A percentile compares a stretch with the other conserved stretches of the same genome.
phyloP scores from a whole-genome alignment of 2,113 vertebrate species.

The Mugil cephalus region DNA sequence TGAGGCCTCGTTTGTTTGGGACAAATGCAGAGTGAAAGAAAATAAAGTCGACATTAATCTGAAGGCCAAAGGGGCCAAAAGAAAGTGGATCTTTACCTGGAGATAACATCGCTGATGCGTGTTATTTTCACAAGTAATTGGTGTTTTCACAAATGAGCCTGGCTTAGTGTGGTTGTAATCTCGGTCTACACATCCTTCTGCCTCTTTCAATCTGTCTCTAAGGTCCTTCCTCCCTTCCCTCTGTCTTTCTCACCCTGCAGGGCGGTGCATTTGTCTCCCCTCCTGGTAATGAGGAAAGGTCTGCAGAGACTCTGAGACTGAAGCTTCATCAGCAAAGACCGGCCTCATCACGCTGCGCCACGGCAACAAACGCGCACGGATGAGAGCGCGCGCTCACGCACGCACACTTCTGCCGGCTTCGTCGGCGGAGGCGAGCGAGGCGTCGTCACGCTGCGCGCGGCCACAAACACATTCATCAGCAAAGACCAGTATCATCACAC shows the following conservation, averaged over 20 bases:
- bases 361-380: conserved; percentile 34
- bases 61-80: background rate
- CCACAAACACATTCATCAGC: conserved; percentile 55
- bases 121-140: background rate
- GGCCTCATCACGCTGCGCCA: conserved; percentile 55
- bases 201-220: conserved; percentile 7
- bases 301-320: conserved; percentile 68
- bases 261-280: conserved; percentile 58
- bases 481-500: conserved; percentile 45
- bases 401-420: conserved; percentile 30
- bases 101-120: background rate
- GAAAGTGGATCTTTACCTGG: background rate
- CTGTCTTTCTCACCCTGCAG: conserved; percentile 20
- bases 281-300: conserved; percentile 73
- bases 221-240: conserved; percentile 12
- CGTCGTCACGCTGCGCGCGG: conserved; percentile 40
- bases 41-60: too few relatives aligned
- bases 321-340: conserved; percentile 79
- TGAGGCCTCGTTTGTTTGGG: background rate
- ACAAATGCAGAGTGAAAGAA: background rate
- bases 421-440: conserved; percentile 54
- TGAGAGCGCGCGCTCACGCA: background rate
- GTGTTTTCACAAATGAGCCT: conserved; percentile 14
- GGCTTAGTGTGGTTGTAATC: conserved; percentile 2
- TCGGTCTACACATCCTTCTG: conserved; percentile 6